Conservation (phyloP, 2,888 invertebrate species). For the Euzophera pinguis region DNA sequence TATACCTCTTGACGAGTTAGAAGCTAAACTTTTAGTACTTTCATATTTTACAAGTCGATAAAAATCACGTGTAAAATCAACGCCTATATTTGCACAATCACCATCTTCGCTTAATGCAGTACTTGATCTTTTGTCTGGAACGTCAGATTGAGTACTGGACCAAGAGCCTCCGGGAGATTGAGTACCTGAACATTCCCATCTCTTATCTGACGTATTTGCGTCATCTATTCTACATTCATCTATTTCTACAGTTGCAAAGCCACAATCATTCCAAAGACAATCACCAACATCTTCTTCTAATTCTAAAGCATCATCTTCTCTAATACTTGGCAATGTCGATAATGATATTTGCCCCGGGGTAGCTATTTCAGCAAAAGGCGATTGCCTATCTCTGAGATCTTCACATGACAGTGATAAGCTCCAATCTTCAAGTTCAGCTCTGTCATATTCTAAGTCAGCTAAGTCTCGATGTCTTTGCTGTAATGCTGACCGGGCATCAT, state of each 20-base stretch:
- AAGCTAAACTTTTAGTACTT: constrained; percentile 88
- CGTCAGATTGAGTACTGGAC: constrained; percentile 76
- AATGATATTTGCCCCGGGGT: constrained; percentile 83
- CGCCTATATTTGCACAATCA: constrained; percentile 83
- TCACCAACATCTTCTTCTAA: constrained; percentile 87
- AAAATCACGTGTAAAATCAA: constrained; percentile 89
- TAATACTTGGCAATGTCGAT: constrained; percentile 85
- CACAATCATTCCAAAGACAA: constrained; percentile 87
- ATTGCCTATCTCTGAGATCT: constrained; percentile 81
- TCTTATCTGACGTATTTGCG: constrained; percentile 73
- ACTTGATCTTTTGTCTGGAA: constrained; percentile 84
- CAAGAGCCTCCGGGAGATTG: constrained; percentile 82
- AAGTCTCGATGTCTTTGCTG: constrained; percentile 85
- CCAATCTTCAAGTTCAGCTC: constrained; percentile 89
- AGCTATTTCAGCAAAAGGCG: constrained; percentile 71
- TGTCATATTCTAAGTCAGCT: constrained; percentile 86
- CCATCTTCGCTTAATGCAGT: constrained; percentile 85
- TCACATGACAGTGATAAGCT: constrained; percentile 86
- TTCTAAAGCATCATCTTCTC: constrained; percentile 86
- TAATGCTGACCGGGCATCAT: constrained; percentile 84
- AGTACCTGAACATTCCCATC: constrained; percentile 82
- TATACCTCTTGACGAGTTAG: constrained; percentile 84
- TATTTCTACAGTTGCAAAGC: constrained; percentile 83
- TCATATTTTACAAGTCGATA: constrained; percentile 90
- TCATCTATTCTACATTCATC: constrained; percentile 82